phyloP scores from a whole-genome alignment of 2,888 invertebrate genomes.

The Smittia aterrima region DNA sequence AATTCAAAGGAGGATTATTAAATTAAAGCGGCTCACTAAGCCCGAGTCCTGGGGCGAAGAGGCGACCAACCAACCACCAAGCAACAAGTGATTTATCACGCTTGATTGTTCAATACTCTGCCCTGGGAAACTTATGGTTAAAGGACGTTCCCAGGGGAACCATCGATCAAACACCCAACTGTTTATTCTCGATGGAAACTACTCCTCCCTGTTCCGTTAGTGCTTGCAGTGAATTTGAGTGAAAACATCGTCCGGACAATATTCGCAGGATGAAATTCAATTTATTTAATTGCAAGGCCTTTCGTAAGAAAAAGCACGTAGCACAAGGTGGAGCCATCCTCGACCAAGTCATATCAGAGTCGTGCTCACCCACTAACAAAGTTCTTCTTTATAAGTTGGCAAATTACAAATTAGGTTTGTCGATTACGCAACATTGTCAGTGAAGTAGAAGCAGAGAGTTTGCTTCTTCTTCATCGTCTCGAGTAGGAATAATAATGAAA shows the following conservation, averaged over 20 bases:
- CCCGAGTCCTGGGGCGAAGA: neutral
- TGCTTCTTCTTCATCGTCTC: neutral
- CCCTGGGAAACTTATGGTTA: conserved; percentile 10
- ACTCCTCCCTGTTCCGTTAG: neutral
- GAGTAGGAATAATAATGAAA: neutral
- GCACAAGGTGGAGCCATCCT: conserved; percentile 70
- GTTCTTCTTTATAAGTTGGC: conserved; percentile 84
- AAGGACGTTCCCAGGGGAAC: conserved; percentile 37
- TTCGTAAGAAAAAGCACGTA: conserved; percentile 53
- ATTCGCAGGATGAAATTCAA: conserved; percentile 25
- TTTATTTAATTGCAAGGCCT: conserved; percentile 46
- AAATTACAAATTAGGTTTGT: conserved; percentile 79
- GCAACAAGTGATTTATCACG: conserved; percentile 42
- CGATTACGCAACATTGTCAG: conserved; percentile 21
- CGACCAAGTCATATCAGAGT: conserved; percentile 86
- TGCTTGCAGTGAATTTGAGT: conserved; percentile 22
- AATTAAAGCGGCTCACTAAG: neutral
- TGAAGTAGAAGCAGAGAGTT: conserved; percentile 3
- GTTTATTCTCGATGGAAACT: neutral
- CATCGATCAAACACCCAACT: conserved; percentile 33
- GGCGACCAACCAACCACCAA: too few relatives aligned
- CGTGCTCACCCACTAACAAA: conserved; percentile 75
- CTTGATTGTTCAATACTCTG: conserved; percentile 38
- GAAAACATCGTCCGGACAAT: conserved; percentile 2
- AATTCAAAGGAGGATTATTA: conserved; percentile 9